These are phyloP conservation scores for Drosophila mettleri DNA, from an alignment of 2,888 invertebrate species.

Conservation along the genomic window DNA sequence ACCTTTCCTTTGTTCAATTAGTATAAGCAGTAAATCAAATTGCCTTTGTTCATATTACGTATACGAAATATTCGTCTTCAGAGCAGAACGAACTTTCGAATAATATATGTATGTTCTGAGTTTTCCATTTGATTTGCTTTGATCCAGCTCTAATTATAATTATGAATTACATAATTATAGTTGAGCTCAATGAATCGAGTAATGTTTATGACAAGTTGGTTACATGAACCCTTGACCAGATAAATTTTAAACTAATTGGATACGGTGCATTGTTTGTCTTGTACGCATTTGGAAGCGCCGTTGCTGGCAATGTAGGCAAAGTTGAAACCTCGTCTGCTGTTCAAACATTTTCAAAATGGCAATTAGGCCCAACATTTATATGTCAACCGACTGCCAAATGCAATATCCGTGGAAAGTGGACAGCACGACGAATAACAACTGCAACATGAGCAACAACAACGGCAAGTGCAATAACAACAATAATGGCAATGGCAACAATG, in stretches of 20 bases:
- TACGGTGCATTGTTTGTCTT: slow-evolving; percentile 5
- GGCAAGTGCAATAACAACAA: slow-evolving; percentile 22
- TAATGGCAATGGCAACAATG: slow-evolving; percentile 67
- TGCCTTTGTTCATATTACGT: slow-evolving; percentile 29
- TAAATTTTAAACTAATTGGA: not conserved
- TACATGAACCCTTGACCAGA: not conserved
- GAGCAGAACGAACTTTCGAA: not conserved
- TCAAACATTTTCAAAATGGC: slow-evolving; percentile 42
- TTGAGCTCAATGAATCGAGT: slow-evolving; percentile 1
- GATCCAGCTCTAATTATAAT: not conserved
- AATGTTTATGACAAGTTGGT: not conserved
- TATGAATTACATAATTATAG: not conserved
- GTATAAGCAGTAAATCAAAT: not conserved
- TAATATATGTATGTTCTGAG: not conserved
- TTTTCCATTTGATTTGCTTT: not conserved
- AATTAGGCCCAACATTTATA: slow-evolving; percentile 61
- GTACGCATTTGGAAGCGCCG: not conserved
- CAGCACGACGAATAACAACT: slow-evolving; percentile 22
- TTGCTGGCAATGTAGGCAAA: not conserved
- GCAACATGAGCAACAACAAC: slow-evolving; percentile 27
- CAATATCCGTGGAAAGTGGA: slow-evolving; percentile 57
- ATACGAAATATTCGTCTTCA: slow-evolving; percentile 36
- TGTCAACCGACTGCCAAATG: slow-evolving; percentile 53
- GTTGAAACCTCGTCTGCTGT: slow-evolving; percentile 13
- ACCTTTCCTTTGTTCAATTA: not conserved